phyloP scores from a whole-genome alignment of 2,888 invertebrate genomes.

The Tuberolachnus salignus region DNA sequence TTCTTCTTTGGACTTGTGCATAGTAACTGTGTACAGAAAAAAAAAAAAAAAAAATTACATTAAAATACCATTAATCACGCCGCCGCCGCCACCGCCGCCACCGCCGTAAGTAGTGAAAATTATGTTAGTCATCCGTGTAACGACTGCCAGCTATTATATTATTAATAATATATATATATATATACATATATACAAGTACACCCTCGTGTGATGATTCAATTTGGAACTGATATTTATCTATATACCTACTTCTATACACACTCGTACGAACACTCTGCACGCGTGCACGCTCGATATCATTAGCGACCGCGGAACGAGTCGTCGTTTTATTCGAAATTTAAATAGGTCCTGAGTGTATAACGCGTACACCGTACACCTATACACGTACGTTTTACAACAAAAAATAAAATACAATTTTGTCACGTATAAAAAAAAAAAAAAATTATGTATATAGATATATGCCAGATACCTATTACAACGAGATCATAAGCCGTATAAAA shows the following conservation, averaged over 20 bases:
- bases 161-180: not conserved
- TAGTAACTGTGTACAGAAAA: slow-evolving; percentile 77
- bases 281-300: slow-evolving; percentile 1
- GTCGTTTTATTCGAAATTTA: slow-evolving; percentile 9
- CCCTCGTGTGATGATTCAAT: slow-evolving; percentile 53
- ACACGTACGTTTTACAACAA: no score
- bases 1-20: slow-evolving; percentile 93
- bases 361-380: not conserved
- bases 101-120: slow-evolving; percentile 28
- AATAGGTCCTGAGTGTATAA: not conserved
- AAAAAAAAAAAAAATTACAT: slow-evolving; percentile 45
- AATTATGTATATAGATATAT: no score
- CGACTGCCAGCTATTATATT: slow-evolving; percentile 8
- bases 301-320: not conserved
- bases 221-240: slow-evolving; percentile 47
- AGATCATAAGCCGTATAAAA: no score
- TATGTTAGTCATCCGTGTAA: slow-evolving; percentile 45
- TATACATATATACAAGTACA: not conserved
- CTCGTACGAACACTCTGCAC: not conserved
- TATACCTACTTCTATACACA: not conserved
- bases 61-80: slow-evolving; percentile 49
- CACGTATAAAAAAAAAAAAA: no score
- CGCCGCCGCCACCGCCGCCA: no score
- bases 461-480: no score
- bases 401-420: slow-evolving; percentile 2